phyloP scores from a whole-genome alignment of 2,797 vertebrate genomes.

The Poecile montanus region DNA sequence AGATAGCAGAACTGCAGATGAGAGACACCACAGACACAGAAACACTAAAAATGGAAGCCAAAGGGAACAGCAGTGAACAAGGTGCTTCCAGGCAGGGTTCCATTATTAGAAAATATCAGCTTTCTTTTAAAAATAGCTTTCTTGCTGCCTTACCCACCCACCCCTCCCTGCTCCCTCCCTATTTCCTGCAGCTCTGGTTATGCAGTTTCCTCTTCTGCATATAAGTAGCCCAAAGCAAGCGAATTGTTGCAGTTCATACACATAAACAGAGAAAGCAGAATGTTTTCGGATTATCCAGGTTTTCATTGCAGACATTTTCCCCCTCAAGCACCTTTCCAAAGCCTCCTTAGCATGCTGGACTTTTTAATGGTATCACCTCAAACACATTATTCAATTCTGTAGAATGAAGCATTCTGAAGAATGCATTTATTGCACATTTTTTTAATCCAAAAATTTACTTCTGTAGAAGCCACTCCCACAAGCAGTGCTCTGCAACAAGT shows the following conservation, averaged over 20 bases:
- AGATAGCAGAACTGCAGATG: not conserved
- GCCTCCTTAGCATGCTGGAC: conserved; percentile 44
- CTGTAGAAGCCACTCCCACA: conserved; percentile 47
- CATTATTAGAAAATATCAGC: not conserved
- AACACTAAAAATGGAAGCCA: not conserved
- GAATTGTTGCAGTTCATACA: conserved; percentile 36
- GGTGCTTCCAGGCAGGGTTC: not conserved
- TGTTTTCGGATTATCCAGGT: conserved; percentile 56
- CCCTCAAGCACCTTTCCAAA: conserved; percentile 45
- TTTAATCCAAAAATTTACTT: conserved; percentile 41
- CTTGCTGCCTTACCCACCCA: not conserved
- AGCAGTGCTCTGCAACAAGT: conserved; percentile 6
- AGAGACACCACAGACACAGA: not conserved
- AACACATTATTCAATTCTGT: conserved; percentile 50
- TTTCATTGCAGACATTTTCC: conserved; percentile 46
- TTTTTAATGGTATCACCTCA: conserved; percentile 43
- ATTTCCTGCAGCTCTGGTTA: not conserved
- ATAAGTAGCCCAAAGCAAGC: conserved; percentile 40
- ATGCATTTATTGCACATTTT: conserved; percentile 40
- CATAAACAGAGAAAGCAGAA: conserved; percentile 29
- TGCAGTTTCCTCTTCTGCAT: not conserved
- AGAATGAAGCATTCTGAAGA: not conserved
- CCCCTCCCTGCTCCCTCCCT: not conserved
- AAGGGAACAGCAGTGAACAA: not conserved
- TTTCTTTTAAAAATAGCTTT: not conserved